Evolutionary conservation across 2,888 invertebrate species (phyloP).

Genomic region (Diloba caeruleocephala): DNA sequence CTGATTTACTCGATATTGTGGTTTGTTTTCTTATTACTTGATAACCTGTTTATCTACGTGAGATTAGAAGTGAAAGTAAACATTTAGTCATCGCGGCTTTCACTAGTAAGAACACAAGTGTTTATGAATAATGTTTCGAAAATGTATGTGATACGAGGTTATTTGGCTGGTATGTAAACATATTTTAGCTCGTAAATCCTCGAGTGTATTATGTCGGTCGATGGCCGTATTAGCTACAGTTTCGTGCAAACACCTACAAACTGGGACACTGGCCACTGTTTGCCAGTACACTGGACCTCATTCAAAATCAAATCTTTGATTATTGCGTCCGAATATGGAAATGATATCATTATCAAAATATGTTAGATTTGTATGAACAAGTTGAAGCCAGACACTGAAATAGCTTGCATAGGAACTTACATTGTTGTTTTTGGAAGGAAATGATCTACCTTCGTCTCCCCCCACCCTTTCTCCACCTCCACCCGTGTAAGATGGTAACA

Average conservation of each 20-base stretch:
- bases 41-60: slow-evolving; percentile 31
- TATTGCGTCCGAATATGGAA: slow-evolving; percentile 9
- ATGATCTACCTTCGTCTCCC: no score
- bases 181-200: slow-evolving; percentile 43
- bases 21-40: slow-evolving; percentile 29
- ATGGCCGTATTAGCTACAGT: slow-evolving; percentile 68
- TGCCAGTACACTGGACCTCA: slow-evolving; percentile 56
- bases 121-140: slow-evolving; percentile 23
- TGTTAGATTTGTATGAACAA: no score
- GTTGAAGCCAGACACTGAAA: no score
- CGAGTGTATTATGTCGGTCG: slow-evolving; percentile 61
- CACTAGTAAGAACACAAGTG: slow-evolving; percentile 41
- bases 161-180: slow-evolving; percentile 34
- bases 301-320: slow-evolving; percentile 20
- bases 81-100: slow-evolving; percentile 32
- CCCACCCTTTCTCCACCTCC: no score
- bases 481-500: no score
- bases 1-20: slow-evolving; percentile 30
- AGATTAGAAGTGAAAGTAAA: slow-evolving; percentile 40
- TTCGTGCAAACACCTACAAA: slow-evolving; percentile 74
- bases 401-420: no score
- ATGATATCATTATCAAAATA: neutral
- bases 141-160: slow-evolving; percentile 14
- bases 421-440: no score
- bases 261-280: slow-evolving; percentile 67